Evolutionary conservation across 2,797 vertebrate genomes (phyloP), one percentile per base, ranked within the genome.

Genomic region (Premnoplex brunnescens): DNA sequence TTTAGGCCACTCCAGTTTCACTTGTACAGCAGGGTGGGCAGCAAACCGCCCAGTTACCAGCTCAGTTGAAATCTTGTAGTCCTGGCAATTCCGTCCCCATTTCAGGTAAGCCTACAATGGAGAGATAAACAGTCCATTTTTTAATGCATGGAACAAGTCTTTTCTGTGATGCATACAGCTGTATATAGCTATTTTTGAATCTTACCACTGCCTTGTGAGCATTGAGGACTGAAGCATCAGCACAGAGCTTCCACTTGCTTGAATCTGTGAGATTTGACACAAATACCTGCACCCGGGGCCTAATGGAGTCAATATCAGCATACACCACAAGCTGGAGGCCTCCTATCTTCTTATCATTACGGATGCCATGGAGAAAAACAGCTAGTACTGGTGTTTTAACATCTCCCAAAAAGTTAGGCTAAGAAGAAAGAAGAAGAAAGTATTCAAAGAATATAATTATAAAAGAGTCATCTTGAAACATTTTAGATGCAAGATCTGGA

Each of bases 321-420:
- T 98, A 99, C 28, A 96, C 96, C 62, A 98, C 97, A 2, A 98
- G 44, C 96, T 99, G 98, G 94, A 98, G 98, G 77, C 98, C 98
- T 91, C 98, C 95, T 67, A 67, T 76, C 74, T 97, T 98, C 32
- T 96, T 97, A 81, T 98, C 97, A 0, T 93, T 91, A 95, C 95
- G 98, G 46, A 98, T 75, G 32, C 97, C 97, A 66, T 97, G 98
- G 72, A 98, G 93, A 59, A 98, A 96, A 94, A 90, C 89, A 52
- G 97, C 98, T 80, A 98, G 62, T 24, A 55, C 75, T 63, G 98
- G 98, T 37, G 89, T 10, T 76, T 97, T 12, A n/a, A 77, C 24
- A 52, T 97, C 97, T 48, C 98, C 95, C 43, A 99, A 96, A 92
- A 98, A 98, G 63, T 95, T 98, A 11, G 86, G 94, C 98, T 99